Conservation (phyloP, 2,888 invertebrate genomes). For the Reticulitermes lucifugus region DNA sequence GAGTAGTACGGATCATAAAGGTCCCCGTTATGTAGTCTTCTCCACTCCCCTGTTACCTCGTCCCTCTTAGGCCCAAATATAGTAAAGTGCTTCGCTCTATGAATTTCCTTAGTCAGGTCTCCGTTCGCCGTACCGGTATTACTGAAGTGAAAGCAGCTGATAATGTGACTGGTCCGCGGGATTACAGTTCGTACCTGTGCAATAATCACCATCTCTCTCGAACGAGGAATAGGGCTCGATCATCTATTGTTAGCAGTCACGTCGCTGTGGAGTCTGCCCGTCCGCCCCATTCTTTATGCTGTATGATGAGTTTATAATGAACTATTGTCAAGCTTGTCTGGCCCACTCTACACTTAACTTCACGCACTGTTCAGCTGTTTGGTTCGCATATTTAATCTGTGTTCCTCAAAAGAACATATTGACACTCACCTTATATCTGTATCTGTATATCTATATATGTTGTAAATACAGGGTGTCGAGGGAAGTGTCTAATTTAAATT, state of each 20-base stretch:
- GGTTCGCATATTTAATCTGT: not conserved
- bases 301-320: constrained; percentile 36
- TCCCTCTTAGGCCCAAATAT: too few species aligned
- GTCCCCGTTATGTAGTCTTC: too few species aligned
- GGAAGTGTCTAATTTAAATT: too few species aligned
- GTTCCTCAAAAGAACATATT: not conserved
- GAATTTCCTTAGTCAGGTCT: too few species aligned
- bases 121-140: not conserved
- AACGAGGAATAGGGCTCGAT: not conserved
- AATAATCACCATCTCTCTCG: not conserved
- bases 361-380: not conserved
- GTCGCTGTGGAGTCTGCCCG: not conserved
- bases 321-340: constrained; percentile 26
- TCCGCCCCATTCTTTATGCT: constrained; percentile 1
- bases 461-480: too few species aligned
- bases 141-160: not conserved
- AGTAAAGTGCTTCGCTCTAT: too few species aligned
- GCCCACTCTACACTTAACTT: not conserved
- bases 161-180: not conserved
- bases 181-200: not conserved
- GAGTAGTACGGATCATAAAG: too few species aligned
- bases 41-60: too few species aligned
- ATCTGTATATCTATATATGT: not conserved
- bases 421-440: not conserved
- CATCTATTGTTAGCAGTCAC: not conserved